Percentiles rank a stretch among this genome's conserved stretches.
Evolutionary conservation across 35 echinoderm and acorn worm species (phyloP).

Genomic region (Eucidaris tribuloides): DNA sequence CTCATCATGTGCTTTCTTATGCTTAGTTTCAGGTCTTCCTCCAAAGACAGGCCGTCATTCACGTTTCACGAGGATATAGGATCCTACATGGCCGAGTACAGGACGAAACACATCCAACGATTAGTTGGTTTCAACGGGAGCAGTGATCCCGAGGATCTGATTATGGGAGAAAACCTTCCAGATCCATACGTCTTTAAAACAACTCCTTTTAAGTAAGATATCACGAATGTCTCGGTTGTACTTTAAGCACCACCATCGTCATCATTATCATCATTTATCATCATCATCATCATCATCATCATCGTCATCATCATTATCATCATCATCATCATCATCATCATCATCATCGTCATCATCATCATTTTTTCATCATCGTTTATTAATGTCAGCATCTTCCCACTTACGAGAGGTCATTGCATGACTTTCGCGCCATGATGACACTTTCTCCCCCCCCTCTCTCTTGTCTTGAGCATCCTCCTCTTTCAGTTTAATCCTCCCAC

Average conservation of each 20-base stretch:
- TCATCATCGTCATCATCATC: conserved; percentile 19
- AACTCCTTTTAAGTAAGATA: conserved; percentile 7
- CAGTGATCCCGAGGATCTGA: conserved; percentile 16
- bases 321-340: conserved; percentile 28
- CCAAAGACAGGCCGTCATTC: background rate
- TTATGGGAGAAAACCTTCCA: conserved; percentile 9
- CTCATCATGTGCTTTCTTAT: too few species aligned
- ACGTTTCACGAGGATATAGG: background rate
- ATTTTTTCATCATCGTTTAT: too few species aligned
- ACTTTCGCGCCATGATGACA: too few species aligned
- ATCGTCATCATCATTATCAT: conserved; percentile 23
- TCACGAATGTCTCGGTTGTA: background rate
- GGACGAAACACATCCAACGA: background rate
- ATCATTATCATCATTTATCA: background rate
- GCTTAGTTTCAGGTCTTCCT: too few species aligned
- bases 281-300: conserved; percentile 28
- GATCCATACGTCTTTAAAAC: conserved; percentile 24
- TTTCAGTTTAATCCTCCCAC: too few species aligned
- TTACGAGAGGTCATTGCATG: too few species aligned
- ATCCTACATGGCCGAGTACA: conserved; percentile 7
- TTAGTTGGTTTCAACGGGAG: conserved; percentile 2
- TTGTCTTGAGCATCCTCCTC: too few species aligned
- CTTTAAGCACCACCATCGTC: background rate
- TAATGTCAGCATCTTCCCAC: too few species aligned
- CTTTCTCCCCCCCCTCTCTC: too few species aligned